Conservation (phyloP, 2,113 vertebrate species). For the Speoplatyrhinus poulsoni region DNA sequence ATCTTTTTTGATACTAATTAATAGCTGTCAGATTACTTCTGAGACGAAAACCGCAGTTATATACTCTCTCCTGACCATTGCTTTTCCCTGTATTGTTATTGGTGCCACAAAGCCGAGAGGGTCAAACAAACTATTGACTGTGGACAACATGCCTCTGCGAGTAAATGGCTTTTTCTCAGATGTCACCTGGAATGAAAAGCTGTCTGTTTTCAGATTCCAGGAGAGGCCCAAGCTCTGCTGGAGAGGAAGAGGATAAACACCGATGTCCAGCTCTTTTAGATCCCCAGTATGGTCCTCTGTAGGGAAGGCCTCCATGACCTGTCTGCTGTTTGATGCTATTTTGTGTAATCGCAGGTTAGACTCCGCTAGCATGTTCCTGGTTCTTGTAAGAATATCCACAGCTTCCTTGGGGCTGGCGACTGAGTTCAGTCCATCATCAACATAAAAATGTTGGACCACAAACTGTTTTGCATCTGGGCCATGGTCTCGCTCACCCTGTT, state of each 20-base stretch:
- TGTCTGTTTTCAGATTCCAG: background rate
- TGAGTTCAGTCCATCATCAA: too few species aligned
- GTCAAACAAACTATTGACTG: background rate
- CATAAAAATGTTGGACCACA: slow-evolving; percentile 3
- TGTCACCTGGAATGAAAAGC: background rate
- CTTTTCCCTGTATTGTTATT: background rate
- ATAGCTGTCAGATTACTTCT: too few species aligned
- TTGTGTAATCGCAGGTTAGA: background rate
- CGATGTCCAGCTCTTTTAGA: background rate
- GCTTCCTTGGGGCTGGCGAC: background rate
- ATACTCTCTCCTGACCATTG: slow-evolving; percentile 8
- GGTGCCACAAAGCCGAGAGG: too few species aligned
- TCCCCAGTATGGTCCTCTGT: background rate
- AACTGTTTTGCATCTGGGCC: background rate
- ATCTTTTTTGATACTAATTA: too few species aligned
- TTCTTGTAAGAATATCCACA: background rate
- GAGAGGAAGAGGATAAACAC: background rate
- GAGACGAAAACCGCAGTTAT: too few species aligned
- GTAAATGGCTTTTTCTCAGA: background rate
- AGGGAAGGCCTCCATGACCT: background rate
- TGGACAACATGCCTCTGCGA: background rate
- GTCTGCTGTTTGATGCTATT: background rate
- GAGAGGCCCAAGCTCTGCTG: background rate
- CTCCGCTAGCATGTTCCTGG: background rate
- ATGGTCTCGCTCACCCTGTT: background rate